These are phyloP conservation scores for Chrysocyon brachyurus DNA, from an alignment of 2,797 vertebrate species.

Conservation along the genomic window DNA sequence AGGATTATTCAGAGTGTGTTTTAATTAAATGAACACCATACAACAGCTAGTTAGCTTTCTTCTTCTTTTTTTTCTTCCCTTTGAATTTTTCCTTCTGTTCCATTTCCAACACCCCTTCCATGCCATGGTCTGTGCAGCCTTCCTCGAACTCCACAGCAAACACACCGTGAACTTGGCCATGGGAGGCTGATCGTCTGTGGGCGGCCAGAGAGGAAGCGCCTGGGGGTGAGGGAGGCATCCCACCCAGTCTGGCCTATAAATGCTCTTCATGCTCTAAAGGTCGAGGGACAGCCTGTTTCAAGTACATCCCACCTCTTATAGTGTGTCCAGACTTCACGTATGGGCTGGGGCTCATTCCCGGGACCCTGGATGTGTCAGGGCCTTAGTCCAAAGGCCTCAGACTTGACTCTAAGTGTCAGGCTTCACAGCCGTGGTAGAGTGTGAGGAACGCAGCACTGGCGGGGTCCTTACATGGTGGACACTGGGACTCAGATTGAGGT, in stretches of 20 bases:
- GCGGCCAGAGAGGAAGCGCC: neutral
- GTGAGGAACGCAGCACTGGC: neutral
- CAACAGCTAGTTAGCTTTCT: neutral
- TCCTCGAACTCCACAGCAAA: neutral
- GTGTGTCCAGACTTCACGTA: neutral
- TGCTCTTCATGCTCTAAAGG: no score
- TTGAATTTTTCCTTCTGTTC: neutral
- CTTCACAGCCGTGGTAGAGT: rapidly evolving
- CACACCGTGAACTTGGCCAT: rapidly evolving
- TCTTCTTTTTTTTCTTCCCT: neutral
- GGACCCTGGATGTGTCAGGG: no score
- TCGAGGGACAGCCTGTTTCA: no score
- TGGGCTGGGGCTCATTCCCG: neutral
- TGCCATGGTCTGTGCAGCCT: neutral
- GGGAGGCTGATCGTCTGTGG: neutral
- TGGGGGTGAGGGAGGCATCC: neutral
- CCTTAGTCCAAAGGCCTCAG: neutral
- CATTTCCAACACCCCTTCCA: neutral
- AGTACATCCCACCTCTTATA: rapidly evolving
- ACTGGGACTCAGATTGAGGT: neutral
- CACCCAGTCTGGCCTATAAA: neutral
- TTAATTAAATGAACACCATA: slow-evolving; percentile 54
- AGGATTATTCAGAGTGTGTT: slow-evolving; percentile 27
- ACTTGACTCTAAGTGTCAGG: rapidly evolving
- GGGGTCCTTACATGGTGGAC: rapidly evolving